Evolutionary conservation across 37 sponge, comb jelly and placozoan genomes (phyloP).

Genomic region (Geodia barretti): DNA sequence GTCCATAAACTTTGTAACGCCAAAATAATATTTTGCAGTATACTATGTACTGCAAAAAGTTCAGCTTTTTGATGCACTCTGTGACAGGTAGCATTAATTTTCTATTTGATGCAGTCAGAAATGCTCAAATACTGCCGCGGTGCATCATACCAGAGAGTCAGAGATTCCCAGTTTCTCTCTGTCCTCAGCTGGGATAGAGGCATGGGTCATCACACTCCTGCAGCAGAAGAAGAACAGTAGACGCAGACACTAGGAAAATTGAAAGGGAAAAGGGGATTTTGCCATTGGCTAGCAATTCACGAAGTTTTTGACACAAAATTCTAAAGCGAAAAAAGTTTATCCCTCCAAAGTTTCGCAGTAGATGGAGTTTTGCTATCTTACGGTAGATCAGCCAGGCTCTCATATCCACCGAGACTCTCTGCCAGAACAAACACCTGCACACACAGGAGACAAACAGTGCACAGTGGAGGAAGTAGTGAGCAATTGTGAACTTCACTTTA

Average conservation of each 20-base stretch:
- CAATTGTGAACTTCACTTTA: no score
- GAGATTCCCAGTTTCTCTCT: conserved; percentile 83
- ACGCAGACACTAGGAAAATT: not conserved
- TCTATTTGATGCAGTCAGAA: not conserved
- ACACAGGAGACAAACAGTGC: no score
- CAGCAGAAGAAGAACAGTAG: not conserved
- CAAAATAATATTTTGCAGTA: no score
- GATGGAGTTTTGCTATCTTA: conserved; percentile 48
- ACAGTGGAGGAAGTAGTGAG: no score
- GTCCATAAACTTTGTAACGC: no score
- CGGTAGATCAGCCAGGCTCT: conserved; percentile 91
- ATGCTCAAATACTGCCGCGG: not conserved
- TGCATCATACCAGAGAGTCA: conserved; percentile 94
- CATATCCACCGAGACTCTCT: conserved; percentile 97
- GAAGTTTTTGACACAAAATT: not conserved
- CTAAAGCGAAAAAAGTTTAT: not conserved
- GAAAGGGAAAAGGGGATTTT: not conserved
- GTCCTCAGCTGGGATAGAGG: conserved; percentile 86
- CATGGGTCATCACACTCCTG: conserved; percentile 94
- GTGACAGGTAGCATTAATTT: no score
- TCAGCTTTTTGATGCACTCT: no score
- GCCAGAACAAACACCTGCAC: conserved; percentile 86
- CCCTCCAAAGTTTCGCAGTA: not conserved
- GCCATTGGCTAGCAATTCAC: not conserved
- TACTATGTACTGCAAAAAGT: no score